Evolutionary conservation across 2,797 vertebrate genomes (phyloP).

Genomic region (Xenops minutus): DNA sequence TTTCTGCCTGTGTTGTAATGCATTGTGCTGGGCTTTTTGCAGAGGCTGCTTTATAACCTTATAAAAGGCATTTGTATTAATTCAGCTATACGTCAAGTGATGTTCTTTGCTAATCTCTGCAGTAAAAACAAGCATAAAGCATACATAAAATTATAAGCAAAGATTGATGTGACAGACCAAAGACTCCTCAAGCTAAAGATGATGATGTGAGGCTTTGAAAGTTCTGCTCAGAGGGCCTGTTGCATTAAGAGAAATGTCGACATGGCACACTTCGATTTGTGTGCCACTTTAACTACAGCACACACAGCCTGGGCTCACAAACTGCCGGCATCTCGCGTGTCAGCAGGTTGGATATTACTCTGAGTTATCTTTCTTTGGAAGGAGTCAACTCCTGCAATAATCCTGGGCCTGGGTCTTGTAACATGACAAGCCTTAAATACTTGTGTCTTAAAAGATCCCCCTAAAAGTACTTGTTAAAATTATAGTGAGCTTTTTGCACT

Average conservation of each 20-base stretch:
- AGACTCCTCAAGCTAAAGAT: neutral
- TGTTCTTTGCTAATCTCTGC: neutral
- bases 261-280: neutral
- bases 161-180: neutral
- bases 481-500: neutral
- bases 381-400: neutral
- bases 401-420: neutral
- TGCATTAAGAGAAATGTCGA: neutral
- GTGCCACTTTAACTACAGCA: neutral
- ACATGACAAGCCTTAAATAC: neutral
- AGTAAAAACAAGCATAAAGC: neutral
- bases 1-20: neutral
- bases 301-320: neutral
- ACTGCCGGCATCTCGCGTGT: neutral
- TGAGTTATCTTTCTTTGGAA: neutral
- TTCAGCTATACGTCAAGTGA: neutral
- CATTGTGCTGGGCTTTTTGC: neutral
- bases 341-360: neutral
- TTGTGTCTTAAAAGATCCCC: neutral
- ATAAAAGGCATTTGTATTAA: neutral
- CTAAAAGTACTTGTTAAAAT: neutral
- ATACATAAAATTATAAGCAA: neutral
- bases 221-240: neutral
- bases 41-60: constrained; percentile 6
- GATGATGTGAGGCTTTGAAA: neutral